A percentile compares a stretch with the other conserved stretches of the same genome.
Evolutionary conservation across 1,140 invertebrate species (phyloP).

Genomic region (Eriocheir sinensis): DNA sequence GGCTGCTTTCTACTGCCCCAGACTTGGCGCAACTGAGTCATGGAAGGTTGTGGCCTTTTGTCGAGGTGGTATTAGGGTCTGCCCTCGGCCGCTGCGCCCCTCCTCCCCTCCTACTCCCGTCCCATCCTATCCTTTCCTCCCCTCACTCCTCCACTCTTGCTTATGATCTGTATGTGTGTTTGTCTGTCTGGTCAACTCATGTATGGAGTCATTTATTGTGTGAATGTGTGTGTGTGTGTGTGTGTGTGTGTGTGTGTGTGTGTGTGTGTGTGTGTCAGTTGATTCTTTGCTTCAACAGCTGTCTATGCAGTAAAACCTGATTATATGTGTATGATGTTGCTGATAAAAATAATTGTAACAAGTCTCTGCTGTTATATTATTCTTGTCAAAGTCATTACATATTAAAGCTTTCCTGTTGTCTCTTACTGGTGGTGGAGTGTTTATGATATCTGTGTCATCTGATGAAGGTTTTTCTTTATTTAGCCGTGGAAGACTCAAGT

Average conservation of each 20-base stretch:
- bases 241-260: neutral
- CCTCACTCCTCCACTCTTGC: neutral
- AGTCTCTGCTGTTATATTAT: too few relatives aligned
- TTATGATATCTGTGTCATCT: too few relatives aligned
- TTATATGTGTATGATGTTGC: neutral
- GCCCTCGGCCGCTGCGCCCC: slow-evolving; percentile 41
- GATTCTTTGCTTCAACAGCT: too few relatives aligned
- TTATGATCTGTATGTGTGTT: neutral
- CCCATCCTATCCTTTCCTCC: neutral
- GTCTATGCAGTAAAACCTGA: too few relatives aligned
- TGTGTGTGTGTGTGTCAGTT: neutral
- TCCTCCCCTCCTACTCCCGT: neutral
- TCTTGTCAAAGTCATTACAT: too few relatives aligned
- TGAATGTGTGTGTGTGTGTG: neutral
- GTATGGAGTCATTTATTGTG: neutral
- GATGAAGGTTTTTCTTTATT: too few relatives aligned
- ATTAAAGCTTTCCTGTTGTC: too few relatives aligned
- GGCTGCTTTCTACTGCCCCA: slow-evolving; percentile 40
- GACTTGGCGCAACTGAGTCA: slow-evolving; percentile 60
- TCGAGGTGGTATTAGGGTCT: slow-evolving; percentile 64
- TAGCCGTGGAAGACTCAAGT: too few relatives aligned
- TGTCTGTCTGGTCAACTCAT: neutral
- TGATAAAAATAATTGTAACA: too few relatives aligned
- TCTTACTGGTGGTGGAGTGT: too few relatives aligned
- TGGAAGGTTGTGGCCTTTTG: slow-evolving; percentile 67